Evolutionary conservation across 2,888 invertebrate species (phyloP), one percentile per base, ranked within the genome.

Genomic region (Lissocephala sabroskyi): DNA sequence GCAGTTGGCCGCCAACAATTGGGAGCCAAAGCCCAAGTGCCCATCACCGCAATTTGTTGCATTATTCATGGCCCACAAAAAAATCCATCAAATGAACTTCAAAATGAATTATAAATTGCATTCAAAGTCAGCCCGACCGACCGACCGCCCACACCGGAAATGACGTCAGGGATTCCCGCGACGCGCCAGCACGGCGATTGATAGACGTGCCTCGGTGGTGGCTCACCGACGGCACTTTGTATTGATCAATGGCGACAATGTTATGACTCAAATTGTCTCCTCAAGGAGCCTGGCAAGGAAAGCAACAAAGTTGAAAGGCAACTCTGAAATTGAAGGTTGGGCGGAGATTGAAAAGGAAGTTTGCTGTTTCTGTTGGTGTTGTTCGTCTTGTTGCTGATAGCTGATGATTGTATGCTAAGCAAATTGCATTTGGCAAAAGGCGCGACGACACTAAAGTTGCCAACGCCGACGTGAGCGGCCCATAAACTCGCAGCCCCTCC

Each of bases 51-150:
- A 35, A 16, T 16, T 35, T 37, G 26, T 11, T 60, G 51, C 49
- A 60, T 60, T 48, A 61, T 64, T 61, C 49, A 52, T 60, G 42
- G 16, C 19, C 43, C 46, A 57, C 45, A 48, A 50, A 45, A 51
- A 52, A 54, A 50, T 39, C 45, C 46, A 48, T 46, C 36, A 41
- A 65, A 54, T 49, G 47, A 59, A 56, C 49, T 56, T 49, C 50
- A 55, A 57, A 73, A 64, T 71, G 73, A 75, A 78, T 71, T 75
- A 63, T 67, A 58, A 71, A 71, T 23, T 3, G 23, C 23, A 23
- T 5, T 23, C n/a, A n/a, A n/a, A n/a, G n/a, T n/a, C n/a, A n/a
- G n/a, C n/a, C n/a, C n/a, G n/a, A n/a, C n/a, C n/a, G n/a, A n/a
- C n/a, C n/a, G n/a, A n/a, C n/a, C n/a, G n/a, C n/a, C n/a, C n/a